Percentiles rank a stretch among this genome's conserved stretches.
These are phyloP conservation scores for Eupithecia centaureata DNA, from an alignment of 2,888 invertebrate species.

Conservation along the genomic window DNA sequence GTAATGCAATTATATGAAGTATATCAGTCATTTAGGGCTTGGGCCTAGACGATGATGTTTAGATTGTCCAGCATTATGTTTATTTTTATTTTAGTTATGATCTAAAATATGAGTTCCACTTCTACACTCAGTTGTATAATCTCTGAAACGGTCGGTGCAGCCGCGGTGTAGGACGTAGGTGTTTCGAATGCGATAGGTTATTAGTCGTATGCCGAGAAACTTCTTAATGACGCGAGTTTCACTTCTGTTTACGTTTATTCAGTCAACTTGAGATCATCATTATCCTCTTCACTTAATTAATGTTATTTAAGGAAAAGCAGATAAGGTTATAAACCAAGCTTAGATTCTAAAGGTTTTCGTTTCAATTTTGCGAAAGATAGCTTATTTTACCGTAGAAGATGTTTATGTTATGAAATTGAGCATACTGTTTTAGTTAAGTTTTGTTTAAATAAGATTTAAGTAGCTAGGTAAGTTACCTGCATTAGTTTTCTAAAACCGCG, in stretches of 20 bases:
- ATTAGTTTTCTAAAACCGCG: not conserved
- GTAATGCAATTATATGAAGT: too few relatives aligned
- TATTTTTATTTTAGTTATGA: too few relatives aligned
- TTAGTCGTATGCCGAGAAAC: slow-evolving; percentile 2
- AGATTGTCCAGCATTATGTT: too few relatives aligned
- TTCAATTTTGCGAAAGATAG: not conserved
- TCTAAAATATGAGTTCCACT: not conserved
- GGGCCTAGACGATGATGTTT: too few relatives aligned
- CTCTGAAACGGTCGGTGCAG: not conserved
- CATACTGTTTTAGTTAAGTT: not conserved
- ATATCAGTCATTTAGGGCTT: too few relatives aligned
- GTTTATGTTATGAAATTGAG: too few relatives aligned
- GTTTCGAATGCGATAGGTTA: slow-evolving; percentile 18
- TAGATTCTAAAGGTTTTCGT: not conserved
- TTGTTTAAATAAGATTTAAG: not conserved
- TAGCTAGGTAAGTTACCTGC: too few relatives aligned
- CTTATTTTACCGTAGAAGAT: too few relatives aligned
- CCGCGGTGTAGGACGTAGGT: not conserved
- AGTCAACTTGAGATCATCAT: not conserved
- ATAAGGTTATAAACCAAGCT: not conserved
- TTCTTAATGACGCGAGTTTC: slow-evolving; percentile 2
- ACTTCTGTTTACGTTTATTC: not conserved
- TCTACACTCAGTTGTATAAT: not conserved
- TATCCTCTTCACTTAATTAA: not conserved
- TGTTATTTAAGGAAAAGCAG: not conserved